Base-by-base conservation (phyloP, 64 coral and sea anemone genomes). In the Montipora sp. region DNA sequence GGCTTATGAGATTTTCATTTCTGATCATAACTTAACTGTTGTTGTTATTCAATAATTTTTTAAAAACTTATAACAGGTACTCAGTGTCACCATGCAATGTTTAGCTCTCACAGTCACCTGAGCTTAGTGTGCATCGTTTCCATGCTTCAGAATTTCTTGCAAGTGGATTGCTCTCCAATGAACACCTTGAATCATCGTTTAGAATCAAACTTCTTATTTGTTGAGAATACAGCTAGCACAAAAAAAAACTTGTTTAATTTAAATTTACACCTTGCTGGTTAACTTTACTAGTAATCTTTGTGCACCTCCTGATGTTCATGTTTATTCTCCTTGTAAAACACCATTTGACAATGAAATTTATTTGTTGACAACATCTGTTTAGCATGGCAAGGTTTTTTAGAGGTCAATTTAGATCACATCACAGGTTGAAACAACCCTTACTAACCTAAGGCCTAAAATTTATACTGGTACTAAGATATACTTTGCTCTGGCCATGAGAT, bases 91-190 rank as follows among this genome's bases (percentile, higher is more conserved):
- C 68, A 71, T 71, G 68, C 20, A 6, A 9, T 15, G 60, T 21
- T 79, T n/a, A 61, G 53, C 53, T 45, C 18, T 71, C 69, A 23
- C 22, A 77, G 47, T 85, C 82, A 85, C 82, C 82, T 85, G 82
- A 85, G 47, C 63, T 85, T 66, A 71, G 20, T 70, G 61, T 71
- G 10, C 45, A 70, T 22, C 10, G 61, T 85, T 85, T 71, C 82
- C 82, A 69, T 2, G 15, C 82, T 8, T 85, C 82, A 85, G 63
- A 71, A 48, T 49, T 70, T 69, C 82, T 70, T 85, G 82, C 16
- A 14, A 23, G 14, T 57, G 53, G 6, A 50, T 85, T 50, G 45
- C 19, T 47, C 8, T 71, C 63, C 44, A 49, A 47, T 22, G 66
- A 45, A 71, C 61, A 49, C 11, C 53, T 57, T 57, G 53, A 11